Conservation (phyloP, 2,797 vertebrate genomes). For the Balearica regulorum region DNA sequence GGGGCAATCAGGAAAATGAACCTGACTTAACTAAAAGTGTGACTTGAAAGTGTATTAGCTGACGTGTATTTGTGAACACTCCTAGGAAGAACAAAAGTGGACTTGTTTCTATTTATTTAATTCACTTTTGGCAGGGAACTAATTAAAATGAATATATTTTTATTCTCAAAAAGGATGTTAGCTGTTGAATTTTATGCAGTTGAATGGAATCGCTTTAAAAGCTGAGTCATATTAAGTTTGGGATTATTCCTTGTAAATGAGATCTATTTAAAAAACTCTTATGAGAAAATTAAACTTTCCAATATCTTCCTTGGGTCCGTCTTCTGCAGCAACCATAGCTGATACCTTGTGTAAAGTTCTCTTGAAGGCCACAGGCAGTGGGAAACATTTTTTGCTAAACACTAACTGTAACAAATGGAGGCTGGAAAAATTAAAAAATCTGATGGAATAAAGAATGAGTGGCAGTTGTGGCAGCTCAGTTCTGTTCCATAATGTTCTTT, state of each 20-base stretch:
- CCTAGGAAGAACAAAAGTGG: background rate
- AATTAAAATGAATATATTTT: constrained; percentile 17
- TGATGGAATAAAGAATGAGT: background rate
- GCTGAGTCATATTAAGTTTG: background rate
- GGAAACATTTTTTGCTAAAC: background rate
- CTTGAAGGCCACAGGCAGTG: background rate
- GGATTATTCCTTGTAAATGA: background rate
- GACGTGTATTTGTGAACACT: background rate
- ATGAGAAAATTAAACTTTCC: background rate
- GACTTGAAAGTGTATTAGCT: constrained; percentile 58
- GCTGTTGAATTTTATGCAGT: background rate
- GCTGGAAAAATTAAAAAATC: background rate
- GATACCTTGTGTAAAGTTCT: background rate
- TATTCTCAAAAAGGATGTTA: background rate
- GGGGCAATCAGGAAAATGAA: constrained; percentile 65
- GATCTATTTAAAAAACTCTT: background rate
- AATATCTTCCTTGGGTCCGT: background rate
- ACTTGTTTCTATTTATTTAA: constrained; percentile 16
- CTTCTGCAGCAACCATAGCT: background rate
- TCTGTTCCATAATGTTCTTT: background rate
- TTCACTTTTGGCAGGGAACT: background rate
- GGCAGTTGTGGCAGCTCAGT: background rate
- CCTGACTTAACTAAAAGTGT: constrained; percentile 52
- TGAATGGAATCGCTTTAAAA: constrained; percentile 14
- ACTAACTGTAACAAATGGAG: background rate